These are phyloP conservation scores for Enteromius mattozi DNA, from an alignment of 2,797 vertebrate species.

Conservation along the genomic window DNA sequence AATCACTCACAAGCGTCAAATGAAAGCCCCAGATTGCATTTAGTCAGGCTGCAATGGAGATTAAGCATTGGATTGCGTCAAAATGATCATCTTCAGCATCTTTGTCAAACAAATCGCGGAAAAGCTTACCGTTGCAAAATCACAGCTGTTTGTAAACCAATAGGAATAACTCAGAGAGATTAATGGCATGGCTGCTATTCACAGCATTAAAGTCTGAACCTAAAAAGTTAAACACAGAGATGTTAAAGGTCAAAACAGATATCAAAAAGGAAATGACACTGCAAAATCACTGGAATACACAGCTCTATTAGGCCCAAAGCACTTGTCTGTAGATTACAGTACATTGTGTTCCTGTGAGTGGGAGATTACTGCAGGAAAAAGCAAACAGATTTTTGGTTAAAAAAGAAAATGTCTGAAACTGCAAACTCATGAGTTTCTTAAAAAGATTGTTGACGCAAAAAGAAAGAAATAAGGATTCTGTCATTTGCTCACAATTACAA, in stretches of 20 bases:
- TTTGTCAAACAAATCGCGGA: conserved; percentile 18
- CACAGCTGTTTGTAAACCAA: conserved; percentile 30
- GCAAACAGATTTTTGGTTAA: not conserved
- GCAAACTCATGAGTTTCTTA: not conserved
- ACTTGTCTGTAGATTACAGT: conserved; percentile 21
- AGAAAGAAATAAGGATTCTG: not conserved
- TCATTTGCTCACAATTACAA: not conserved
- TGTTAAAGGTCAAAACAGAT: conserved; percentile 38
- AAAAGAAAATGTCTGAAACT: not conserved
- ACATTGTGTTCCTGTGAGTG: conserved; percentile 3
- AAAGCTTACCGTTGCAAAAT: conserved; percentile 37
- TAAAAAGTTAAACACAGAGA: conserved; percentile 20
- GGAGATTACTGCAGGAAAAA: conserved; percentile 18
- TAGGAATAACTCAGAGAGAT: conserved; percentile 21
- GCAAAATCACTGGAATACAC: conserved; percentile 21
- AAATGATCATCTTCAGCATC: conserved; percentile 49
- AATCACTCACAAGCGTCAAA: conserved; percentile 24
- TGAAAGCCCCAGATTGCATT: conserved; percentile 35
- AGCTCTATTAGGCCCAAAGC: not conserved
- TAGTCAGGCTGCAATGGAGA: conserved; percentile 39
- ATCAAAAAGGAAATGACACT: conserved; percentile 19
- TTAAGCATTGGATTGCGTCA: conserved; percentile 47
- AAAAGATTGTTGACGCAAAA: not conserved
- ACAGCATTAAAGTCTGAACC: conserved; percentile 9
- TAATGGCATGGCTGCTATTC: conserved; percentile 7